phyloP scores from a whole-genome alignment of 2,888 invertebrate species.

The Bellardia bayeri region DNA sequence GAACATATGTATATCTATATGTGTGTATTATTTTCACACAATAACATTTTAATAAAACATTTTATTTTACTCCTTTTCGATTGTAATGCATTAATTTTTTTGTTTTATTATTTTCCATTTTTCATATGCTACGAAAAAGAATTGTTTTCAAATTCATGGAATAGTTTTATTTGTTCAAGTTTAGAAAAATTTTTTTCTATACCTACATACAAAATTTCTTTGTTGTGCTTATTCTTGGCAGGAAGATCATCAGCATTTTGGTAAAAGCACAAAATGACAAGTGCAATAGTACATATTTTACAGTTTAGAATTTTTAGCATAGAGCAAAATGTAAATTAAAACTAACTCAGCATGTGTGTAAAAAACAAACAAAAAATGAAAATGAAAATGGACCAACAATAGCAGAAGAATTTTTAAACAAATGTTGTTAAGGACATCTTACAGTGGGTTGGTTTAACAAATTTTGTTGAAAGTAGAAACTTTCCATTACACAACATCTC shows the following conservation, averaged over 20 bases:
- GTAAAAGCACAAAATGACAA: constrained; percentile 40
- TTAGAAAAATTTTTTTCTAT: constrained; percentile 40
- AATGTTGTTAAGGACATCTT: background rate
- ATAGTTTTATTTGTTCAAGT: constrained; percentile 37
- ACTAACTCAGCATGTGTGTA: constrained; percentile 44
- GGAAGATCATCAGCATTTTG: constrained; percentile 33
- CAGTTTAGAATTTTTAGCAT: constrained; percentile 33
- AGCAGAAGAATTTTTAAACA: background rate
- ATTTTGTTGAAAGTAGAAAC: background rate
- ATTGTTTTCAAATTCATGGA: constrained; percentile 47
- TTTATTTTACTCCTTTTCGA: constrained; percentile 20
- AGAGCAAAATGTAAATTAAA: constrained; percentile 46
- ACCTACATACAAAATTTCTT: constrained; percentile 14
- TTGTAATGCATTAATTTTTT: constrained; percentile 3
- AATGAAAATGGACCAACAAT: constrained; percentile 9
- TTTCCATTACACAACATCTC: no score
- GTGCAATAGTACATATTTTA: constrained; percentile 13
- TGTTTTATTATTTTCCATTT: constrained; percentile 8
- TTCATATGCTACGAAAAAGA: background rate
- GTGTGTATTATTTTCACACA: background rate
- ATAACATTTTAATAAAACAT: constrained; percentile 14
- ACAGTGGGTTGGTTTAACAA: background rate
- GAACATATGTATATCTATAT: background rate
- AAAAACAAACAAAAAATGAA: background rate
- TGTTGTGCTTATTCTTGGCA: constrained; percentile 23